A percentile compares a stretch with the other conserved stretches of the same genome.
Conservation (phyloP, 2,113 vertebrate genomes). For the Melanocharis versteri region DNA sequence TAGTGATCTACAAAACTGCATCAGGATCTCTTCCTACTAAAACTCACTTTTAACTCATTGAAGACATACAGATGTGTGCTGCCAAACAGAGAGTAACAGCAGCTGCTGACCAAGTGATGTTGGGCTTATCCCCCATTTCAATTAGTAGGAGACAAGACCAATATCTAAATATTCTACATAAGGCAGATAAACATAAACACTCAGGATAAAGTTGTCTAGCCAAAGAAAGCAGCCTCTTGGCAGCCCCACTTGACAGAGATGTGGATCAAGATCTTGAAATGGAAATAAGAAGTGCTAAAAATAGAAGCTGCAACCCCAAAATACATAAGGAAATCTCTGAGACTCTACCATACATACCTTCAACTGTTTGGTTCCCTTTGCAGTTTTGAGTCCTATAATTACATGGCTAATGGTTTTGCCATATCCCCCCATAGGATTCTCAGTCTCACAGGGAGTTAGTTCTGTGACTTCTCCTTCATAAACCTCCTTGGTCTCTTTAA, state of each 20-base stretch:
- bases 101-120: not conserved
- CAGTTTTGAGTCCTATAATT: slow-evolving; percentile 95
- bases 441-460: slow-evolving; percentile 94
- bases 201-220: not conserved
- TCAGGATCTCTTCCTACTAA: not conserved
- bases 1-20: not conserved
- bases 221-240: not conserved
- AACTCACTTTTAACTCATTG: not conserved
- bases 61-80: not conserved
- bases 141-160: not conserved
- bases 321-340: not conserved
- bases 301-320: not conserved
- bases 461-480: slow-evolving; percentile 99
- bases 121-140: not conserved
- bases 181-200: not conserved
- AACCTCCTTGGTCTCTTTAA: slow-evolving; percentile 98
- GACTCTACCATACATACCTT: slow-evolving; percentile 76
- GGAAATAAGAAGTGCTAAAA: not conserved
- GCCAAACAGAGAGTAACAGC: not conserved
- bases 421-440: slow-evolving; percentile 98
- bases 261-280: not conserved
- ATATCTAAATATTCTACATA: not conserved
- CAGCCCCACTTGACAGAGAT: not conserved
- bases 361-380: slow-evolving; percentile 96
- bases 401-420: slow-evolving; percentile 98